A percentile compares a stretch with the other conserved stretches of the same genome.
These are phyloP conservation scores for Candidula unifasciata DNA, from an alignment of 2,888 invertebrate species.

Conservation along the genomic window DNA sequence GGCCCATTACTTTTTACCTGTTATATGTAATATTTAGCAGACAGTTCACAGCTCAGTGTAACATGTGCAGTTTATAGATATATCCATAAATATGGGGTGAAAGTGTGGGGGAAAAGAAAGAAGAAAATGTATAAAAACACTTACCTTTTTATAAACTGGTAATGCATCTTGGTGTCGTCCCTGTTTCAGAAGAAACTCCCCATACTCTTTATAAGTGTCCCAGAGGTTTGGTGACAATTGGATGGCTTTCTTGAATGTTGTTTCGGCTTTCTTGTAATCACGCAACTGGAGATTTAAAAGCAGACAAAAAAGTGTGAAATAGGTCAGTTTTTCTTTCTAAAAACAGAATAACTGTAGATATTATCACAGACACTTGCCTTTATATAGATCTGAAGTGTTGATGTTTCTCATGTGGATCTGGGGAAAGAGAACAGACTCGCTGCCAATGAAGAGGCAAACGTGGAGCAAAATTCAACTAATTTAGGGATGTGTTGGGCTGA, in stretches of 20 bases:
- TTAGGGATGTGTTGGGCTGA: too few relatives aligned
- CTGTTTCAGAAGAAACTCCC: constrained; percentile 63
- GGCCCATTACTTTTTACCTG: too few relatives aligned
- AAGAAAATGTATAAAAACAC: neutral
- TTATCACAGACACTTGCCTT: too few relatives aligned
- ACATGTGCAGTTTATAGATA: too few relatives aligned
- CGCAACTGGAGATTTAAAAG: neutral
- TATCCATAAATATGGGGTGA: too few relatives aligned
- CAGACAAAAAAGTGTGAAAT: neutral
- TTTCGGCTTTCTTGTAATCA: constrained; percentile 60
- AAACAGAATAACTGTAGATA: neutral
- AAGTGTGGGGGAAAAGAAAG: neutral
- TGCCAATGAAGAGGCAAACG: too few relatives aligned
- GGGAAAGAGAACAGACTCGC: too few relatives aligned
- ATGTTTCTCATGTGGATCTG: too few relatives aligned
- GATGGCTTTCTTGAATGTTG: constrained; percentile 57
- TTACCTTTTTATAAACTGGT: constrained; percentile 64
- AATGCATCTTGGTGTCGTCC: constrained; percentile 63
- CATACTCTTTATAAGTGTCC: constrained; percentile 69
- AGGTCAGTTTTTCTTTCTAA: neutral
- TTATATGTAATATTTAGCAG: too few relatives aligned
- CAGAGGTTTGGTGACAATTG: constrained; percentile 66
- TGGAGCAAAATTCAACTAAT: too few relatives aligned
- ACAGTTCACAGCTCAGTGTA: too few relatives aligned
- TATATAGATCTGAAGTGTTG: too few relatives aligned